A percentile compares a stretch with the other conserved stretches of the same genome.
Evolutionary conservation across 2,888 invertebrate species (phyloP).

Genomic region (Acrocera orbiculus): DNA sequence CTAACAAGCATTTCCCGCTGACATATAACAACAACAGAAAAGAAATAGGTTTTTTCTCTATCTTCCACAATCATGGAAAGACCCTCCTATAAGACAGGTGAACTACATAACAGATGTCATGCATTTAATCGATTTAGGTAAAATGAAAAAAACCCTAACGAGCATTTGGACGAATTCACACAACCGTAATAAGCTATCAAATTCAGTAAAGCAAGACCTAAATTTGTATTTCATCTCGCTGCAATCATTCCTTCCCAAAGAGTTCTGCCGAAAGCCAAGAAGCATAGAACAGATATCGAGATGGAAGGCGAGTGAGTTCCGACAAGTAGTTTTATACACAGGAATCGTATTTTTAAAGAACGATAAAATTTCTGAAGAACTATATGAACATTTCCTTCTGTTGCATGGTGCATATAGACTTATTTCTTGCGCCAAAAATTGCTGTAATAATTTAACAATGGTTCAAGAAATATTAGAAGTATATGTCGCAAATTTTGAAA

Average conservation of each 20-base stretch:
- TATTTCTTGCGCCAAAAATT: background rate
- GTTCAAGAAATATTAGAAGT: background rate
- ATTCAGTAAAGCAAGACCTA: background rate
- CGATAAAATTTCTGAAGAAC: background rate
- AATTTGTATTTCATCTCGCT: background rate
- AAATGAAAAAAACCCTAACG: constrained; percentile 4
- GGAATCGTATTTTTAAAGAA: background rate
- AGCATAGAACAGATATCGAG: background rate
- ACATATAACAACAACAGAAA: too few relatives aligned
- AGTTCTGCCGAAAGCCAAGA: constrained; percentile 5
- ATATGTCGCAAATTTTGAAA: background rate
- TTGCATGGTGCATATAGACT: background rate
- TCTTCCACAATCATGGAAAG: too few relatives aligned
- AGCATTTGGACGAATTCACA: background rate
- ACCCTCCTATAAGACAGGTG: too few relatives aligned
- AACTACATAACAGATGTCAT: too few relatives aligned
- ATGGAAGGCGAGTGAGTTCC: constrained; percentile 1
- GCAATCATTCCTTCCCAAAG: constrained; percentile 4
- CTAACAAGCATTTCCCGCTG: too few relatives aligned
- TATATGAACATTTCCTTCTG: background rate
- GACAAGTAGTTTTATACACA: background rate
- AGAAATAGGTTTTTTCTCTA: too few relatives aligned
- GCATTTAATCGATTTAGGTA: constrained; percentile 9
- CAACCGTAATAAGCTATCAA: background rate
- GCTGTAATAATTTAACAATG: background rate